Evolutionary conservation across 30 jellyfish, hydroid and myxozoan species (phyloP).

Genomic region (Aurelia coerulea): DNA sequence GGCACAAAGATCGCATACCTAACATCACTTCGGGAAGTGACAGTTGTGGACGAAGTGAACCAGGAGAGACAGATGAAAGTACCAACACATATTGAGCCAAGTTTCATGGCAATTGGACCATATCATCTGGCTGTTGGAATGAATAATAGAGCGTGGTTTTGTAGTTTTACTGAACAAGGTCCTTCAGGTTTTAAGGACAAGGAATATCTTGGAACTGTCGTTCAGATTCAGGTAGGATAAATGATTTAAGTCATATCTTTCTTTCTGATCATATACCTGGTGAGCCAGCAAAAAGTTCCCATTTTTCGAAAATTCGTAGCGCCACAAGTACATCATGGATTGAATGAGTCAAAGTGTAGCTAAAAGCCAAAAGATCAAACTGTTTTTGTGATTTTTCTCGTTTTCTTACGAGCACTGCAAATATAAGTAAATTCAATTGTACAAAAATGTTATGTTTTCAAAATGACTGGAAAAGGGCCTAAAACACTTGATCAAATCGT

Average conservation of each 20-base stretch:
- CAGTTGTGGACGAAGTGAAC: slow-evolving; percentile 64
- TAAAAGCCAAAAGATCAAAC: no score
- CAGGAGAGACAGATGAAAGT: slow-evolving; percentile 79
- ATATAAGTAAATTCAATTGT: no score
- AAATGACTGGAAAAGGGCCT: no score
- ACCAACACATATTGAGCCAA: slow-evolving; percentile 87
- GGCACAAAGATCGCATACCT: slow-evolving; percentile 87
- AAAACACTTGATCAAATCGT: no score
- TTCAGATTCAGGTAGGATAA: slow-evolving; percentile 29
- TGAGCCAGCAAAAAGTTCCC: no score
- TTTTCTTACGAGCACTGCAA: no score
- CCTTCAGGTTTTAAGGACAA: slow-evolving; percentile 74
- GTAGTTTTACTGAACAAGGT: slow-evolving; percentile 69
- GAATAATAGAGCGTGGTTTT: slow-evolving; percentile 97
- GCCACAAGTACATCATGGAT: no score
- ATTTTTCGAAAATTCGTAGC: no score
- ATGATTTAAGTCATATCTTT: background rate
- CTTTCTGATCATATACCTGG: background rate
- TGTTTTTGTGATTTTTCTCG: no score
- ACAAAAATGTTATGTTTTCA: no score
- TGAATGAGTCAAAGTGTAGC: no score
- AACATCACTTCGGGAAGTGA: slow-evolving; percentile 94
- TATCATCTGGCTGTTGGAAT: slow-evolving; percentile 90
- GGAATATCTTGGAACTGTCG: slow-evolving; percentile 87
- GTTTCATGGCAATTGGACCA: slow-evolving; percentile 86